These are phyloP conservation scores for Helostoma temminkii DNA, from an alignment of 2,797 vertebrate genomes.

Conservation along the genomic window DNA sequence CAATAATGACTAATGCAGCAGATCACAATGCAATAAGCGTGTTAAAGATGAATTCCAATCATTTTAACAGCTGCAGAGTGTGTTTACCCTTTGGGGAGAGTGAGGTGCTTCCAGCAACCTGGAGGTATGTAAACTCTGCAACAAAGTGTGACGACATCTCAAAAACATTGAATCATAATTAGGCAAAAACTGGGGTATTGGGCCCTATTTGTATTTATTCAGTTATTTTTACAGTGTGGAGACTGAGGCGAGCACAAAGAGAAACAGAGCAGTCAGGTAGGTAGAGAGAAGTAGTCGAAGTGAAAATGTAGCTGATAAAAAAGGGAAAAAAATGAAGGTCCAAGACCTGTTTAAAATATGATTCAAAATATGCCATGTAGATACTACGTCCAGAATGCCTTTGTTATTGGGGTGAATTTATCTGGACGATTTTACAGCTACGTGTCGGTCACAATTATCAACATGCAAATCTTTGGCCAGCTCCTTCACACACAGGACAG, in stretches of 20 bases:
- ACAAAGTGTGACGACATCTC: conserved; percentile 21
- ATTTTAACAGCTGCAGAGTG: conserved; percentile 34
- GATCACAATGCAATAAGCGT: conserved; percentile 6
- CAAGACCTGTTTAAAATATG: not conserved
- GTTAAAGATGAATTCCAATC: conserved; percentile 26
- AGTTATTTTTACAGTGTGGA: conserved; percentile 16
- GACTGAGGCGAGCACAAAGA: conserved; percentile 21
- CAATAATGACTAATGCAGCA: conserved; percentile 10
- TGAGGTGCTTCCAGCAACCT: conserved; percentile 29
- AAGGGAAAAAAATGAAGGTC: not conserved
- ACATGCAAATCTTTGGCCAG: conserved; percentile 11
- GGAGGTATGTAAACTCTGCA: conserved; percentile 30
- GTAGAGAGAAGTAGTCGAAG: conserved; percentile 1
- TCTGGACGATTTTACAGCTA: conserved; percentile 37
- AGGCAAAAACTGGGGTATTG: conserved; percentile 4
- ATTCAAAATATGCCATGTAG: not conserved
- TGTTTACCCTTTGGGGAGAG: conserved; percentile 47
- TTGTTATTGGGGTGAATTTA: conserved; percentile 28
- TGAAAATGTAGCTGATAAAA: not conserved
- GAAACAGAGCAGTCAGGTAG: not conserved
- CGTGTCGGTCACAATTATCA: conserved; percentile 35
- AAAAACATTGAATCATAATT: conserved; percentile 49
- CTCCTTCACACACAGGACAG: conserved; percentile 21
- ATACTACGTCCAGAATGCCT: not conserved
- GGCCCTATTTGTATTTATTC: conserved; percentile 8